Evolutionary conservation across 2,888 invertebrate genomes (phyloP), one percentile per base, ranked within the genome.

Genomic region (Rhamphomyia laevipes): DNA sequence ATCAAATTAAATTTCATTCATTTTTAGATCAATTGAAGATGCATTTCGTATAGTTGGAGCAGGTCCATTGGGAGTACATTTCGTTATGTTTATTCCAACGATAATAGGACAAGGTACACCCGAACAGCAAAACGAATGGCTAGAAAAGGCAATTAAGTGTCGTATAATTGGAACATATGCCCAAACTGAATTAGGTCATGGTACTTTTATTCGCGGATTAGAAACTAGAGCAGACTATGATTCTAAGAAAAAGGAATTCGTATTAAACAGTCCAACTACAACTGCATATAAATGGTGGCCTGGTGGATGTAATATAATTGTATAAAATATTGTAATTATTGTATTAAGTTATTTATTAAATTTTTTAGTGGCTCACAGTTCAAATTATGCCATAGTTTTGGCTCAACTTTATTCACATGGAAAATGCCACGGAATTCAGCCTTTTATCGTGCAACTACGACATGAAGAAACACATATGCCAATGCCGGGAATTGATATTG

Each of bases 241-340:
- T 67, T 74, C 80, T 0, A 62, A 68, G 2, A 86, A 82, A 0
- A 75, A 90, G 65, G 88, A 94, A 71, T 96, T 96, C 64, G 73
- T 93, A 37, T 67, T 96, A 27, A 78, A 94, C 63, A 86, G 87
- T 46, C 95, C 95, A 1, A 86, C 85, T 2, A 71, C 92, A 12
- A 86, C 91, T 0, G 80, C 94, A 0, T 88, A 86, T 65, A 96
- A 95, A 71, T 95, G 92, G 91, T 95, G 94, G 95, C 92, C 94
- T 15, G 95, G 94, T 16, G 87, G 87, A 66, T 74, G 92, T 33
- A 43, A 23, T 11, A 11, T 40, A 40, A 16, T 38, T 13, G 13
- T 13, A 6, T 4, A 35, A 35, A 35, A 35, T n/a, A 33, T 6
- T 3, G 6, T 21, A 4, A 21, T 21, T 21, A 21, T 21, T 4